Evolutionary conservation across 1,140 invertebrate genomes (phyloP), one percentile per base, ranked within the genome.

Genomic region (Solenopsis invicta): DNA sequence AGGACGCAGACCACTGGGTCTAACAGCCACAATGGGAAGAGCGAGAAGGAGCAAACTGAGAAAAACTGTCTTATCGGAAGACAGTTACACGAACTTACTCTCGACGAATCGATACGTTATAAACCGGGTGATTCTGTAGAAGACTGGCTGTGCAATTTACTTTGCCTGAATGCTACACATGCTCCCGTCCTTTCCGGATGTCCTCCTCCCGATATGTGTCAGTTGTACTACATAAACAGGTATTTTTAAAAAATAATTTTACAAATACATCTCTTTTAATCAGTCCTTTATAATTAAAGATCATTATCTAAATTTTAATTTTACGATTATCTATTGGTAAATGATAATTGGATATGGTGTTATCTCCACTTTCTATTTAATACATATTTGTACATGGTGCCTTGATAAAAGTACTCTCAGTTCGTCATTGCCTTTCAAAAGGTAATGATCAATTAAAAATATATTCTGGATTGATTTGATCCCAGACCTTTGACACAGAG

Each of bases 61-160:
- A 94, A 94, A 74, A 89, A 29, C 29, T 29, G 87, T 69, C 88
- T 94, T 76, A 94, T 96, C 91, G 96, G 93, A 8, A 94, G 94
- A 62, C 94, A 91, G 94, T 93, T 95, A 93, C 95, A 91, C 88
- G 97, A 94, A 95, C 89, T 98, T 1, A 97, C 97, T 77, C 95
- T 99, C 10, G 97, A 99, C 64, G 99, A 99, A 94, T 99, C 99
- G 0, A 99, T 99, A 92, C 97, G 99, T 87, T 99, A 99, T 93
- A 97, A 97, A 86, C 95, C 97, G 52, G 98, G 97, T 21, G 99
- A 99, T 95, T 94, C 96, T 9, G 96, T 99, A 18, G 99, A 99
- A 95, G 95, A 95, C 10, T 99, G 99, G 99, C 95, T 99, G 0
- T 98, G 98, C 81, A 96, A 98, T 89, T 95, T 99, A 0, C 96